Evolutionary conservation across 2,888 invertebrate species (phyloP), one percentile per base, ranked within the genome.

Genomic region (Eilema sororculum): DNA sequence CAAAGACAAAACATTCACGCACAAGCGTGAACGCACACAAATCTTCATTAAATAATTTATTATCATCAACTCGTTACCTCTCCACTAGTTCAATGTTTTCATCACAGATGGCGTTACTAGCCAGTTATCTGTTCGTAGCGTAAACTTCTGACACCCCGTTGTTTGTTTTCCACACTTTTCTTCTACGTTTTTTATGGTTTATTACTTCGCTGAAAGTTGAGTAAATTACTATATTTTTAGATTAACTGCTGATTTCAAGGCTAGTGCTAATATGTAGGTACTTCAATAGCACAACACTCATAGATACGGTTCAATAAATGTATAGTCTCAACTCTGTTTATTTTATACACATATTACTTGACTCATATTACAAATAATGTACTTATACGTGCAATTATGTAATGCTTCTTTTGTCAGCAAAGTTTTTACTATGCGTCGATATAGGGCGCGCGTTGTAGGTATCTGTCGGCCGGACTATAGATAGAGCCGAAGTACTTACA

Each of bases 401-500:
- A 61, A 68, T 65, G 46, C 46, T 20, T 28, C 72, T 69, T 69
- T 63, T 63, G 70, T 68, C 69, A 69, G 59, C 69, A 70, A 66
- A 65, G 65, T 76, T 67, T 69, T 69, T 73, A 73, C 78, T 77
- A 77, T 78, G 65, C 74, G 76, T 74, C 71, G 76, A 83, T 84
- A 80, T 78, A 78, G 79, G 75, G 76, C 76, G 80, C 77, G 77
- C 76, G 70, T 69, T 65, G 78, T 65, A 59, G 37, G 56, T 82
- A 85, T 83, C 83, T 80, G 76, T 78, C 77, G 76, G 81, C 71
- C 78, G 81, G 79, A 81, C 85, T 87, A 87, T 89, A 87, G 88
- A 91, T 89, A 89, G 65, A 65, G 87, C 80, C 79, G 74, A 77
- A 87, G 89, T 91, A 92, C 90, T 89, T 89, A 86, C 87, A 85